These are phyloP conservation scores for Thymallus thymallus DNA, from an alignment of 2,113 vertebrate genomes.

Conservation along the genomic window DNA sequence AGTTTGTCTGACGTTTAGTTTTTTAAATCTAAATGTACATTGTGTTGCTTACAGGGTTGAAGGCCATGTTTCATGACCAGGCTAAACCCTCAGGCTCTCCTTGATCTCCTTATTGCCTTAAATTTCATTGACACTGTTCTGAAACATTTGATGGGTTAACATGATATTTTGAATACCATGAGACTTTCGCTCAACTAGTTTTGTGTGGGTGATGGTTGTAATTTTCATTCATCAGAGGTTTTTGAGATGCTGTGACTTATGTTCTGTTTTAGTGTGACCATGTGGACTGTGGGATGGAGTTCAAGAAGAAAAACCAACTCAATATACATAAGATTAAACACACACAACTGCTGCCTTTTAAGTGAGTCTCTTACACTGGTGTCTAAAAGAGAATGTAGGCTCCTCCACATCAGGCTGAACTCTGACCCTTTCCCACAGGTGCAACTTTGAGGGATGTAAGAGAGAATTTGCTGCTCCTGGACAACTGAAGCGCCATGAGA, in stretches of 20 bases:
- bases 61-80: no score
- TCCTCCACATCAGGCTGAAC: not conserved
- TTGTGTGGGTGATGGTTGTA: not conserved
- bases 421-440: conserved; percentile 66
- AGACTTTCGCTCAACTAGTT: no score
- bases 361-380: conserved; percentile 69
- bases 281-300: conserved; percentile 77
- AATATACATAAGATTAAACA: conserved; percentile 83
- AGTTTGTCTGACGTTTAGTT: no score
- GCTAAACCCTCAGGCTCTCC: no score
- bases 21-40: no score
- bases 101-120: no score
- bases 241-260: not conserved
- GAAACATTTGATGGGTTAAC: no score
- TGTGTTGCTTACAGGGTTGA: no score
- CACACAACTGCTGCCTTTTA: conserved; percentile 74
- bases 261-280: conserved; percentile 72
- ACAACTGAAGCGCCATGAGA: conserved; percentile 77
- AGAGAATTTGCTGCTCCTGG: conserved; percentile 72
- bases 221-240: no score
- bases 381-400: not conserved
- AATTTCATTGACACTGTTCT: no score
- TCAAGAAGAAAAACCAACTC: conserved; percentile 87
- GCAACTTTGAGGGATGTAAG: conserved; percentile 77
- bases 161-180: no score